Evolutionary conservation across 2,888 invertebrate genomes (phyloP).

Genomic region (Phortica magna): DNA sequence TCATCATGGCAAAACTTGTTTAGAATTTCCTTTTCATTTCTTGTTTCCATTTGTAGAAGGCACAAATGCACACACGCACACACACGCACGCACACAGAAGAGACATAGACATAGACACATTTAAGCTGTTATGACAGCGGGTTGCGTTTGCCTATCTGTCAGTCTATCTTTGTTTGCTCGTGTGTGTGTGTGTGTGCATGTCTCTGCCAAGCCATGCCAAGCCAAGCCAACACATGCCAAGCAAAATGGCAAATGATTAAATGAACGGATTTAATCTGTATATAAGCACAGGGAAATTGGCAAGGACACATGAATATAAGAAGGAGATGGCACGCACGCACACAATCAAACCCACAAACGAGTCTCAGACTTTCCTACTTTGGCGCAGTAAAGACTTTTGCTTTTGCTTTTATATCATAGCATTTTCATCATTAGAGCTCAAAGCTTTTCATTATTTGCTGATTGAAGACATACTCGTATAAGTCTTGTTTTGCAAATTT

Average conservation of each 20-base stretch:
- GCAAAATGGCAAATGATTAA: conserved; percentile 25
- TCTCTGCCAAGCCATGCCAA: background rate
- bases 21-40: conserved; percentile 29
- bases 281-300: conserved; percentile 4
- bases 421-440: background rate
- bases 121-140: conserved; percentile 9
- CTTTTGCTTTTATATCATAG: no score
- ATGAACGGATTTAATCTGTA: conserved; percentile 28
- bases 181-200: background rate
- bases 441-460: background rate
- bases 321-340: background rate
- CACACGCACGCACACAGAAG: background rate
- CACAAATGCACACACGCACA: background rate
- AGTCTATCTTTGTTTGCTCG: background rate
- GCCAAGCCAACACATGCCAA: conserved; percentile 21
- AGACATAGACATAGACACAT: background rate
- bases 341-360: background rate
- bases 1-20: conserved; percentile 50
- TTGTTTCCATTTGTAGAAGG: conserved; percentile 22
- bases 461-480: background rate
- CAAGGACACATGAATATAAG: background rate
- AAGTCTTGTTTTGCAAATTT: background rate
- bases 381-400: no score
- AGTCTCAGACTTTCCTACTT: no score
- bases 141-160: background rate